A percentile compares a stretch with the other conserved stretches of the same genome.
These are phyloP conservation scores for Numenius arquata DNA, from an alignment of 2,113 vertebrate genomes.

Conservation along the genomic window DNA sequence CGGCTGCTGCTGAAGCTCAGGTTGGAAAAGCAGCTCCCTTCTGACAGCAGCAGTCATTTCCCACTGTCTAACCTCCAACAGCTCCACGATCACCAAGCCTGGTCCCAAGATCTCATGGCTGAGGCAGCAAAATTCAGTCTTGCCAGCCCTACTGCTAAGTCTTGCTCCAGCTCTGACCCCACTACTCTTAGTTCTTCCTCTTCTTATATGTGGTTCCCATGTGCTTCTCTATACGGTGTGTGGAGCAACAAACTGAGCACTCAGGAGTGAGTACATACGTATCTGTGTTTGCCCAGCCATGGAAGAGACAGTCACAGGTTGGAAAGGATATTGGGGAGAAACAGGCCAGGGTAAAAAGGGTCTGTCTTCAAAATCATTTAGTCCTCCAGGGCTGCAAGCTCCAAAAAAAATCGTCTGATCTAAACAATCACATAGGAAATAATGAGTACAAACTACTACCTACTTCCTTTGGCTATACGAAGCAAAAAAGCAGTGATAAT, in stretches of 20 bases:
- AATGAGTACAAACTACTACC: conserved; percentile 29
- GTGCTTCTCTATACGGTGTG: background rate
- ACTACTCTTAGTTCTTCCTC: background rate
- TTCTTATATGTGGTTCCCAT: background rate
- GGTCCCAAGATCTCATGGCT: background rate
- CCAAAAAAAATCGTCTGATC: background rate
- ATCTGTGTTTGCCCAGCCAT: background rate
- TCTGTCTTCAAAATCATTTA: background rate
- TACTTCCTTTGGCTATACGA: background rate
- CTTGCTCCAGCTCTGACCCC: conserved; percentile 22
- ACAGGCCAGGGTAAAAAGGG: background rate
- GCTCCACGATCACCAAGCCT: background rate
- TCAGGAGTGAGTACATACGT: background rate
- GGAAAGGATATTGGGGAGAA: background rate
- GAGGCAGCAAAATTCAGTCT: conserved; percentile 1
- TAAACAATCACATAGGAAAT: background rate
- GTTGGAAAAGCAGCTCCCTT: background rate
- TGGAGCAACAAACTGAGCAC: background rate
- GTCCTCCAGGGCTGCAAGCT: background rate
- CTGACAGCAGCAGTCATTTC: background rate
- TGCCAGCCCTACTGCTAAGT: background rate
- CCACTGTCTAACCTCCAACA: background rate
- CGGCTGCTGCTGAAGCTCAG: background rate
- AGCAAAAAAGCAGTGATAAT: conserved; percentile 48
- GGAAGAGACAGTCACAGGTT: background rate